Evolutionary conservation across 2,888 invertebrate species (phyloP), one percentile per base, ranked within the genome.

Genomic region (Aphodius granarius): DNA sequence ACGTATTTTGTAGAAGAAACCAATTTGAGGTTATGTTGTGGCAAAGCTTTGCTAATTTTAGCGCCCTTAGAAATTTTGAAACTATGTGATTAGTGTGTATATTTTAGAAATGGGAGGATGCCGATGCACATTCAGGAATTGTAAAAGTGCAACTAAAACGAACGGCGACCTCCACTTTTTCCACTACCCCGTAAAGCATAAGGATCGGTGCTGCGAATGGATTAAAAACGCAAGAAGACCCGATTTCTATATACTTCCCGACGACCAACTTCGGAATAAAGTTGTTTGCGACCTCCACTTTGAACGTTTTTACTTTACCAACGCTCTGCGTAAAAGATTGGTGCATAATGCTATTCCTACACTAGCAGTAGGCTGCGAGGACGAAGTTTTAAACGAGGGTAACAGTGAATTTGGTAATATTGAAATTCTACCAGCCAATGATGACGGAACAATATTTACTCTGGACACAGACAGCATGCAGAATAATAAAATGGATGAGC

Each of bases 281-380:
- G 90, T 91, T 19, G 84, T 91, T 6, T 91, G 91, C 82, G 90
- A 91, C 81, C 84, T 89, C 80, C 91, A 91, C 83, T 91, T 91
- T 80, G 88, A 86, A 80, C 87, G 89, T 79, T 87, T 88, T 88
- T 90, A 89, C 89, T 90, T 82, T 87, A 85, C 84, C 84, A 87
- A 89, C 88, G 88, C 84, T 80, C 86, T 90, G 87, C 89, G 87
- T 85, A 90, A 89, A 66, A 88, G 90, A 78, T 86, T 91, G 64
- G 88, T 88, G 71, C 88, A 88, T 83, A 86, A 87, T 82, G 91
- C 91, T 65, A 84, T 91, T 72, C 91, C 91, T 71, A 90, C 90
- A 66, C 82, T 89, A 82, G 87, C 86, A 78, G 83, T 80, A 2
- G 86, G 83, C 22, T 82, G 82, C 78, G 81, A 79, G 18, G 74